Evolutionary conservation across 1,140 invertebrate genomes (phyloP).

Genomic region (Amphibalanus amphitrite): DNA sequence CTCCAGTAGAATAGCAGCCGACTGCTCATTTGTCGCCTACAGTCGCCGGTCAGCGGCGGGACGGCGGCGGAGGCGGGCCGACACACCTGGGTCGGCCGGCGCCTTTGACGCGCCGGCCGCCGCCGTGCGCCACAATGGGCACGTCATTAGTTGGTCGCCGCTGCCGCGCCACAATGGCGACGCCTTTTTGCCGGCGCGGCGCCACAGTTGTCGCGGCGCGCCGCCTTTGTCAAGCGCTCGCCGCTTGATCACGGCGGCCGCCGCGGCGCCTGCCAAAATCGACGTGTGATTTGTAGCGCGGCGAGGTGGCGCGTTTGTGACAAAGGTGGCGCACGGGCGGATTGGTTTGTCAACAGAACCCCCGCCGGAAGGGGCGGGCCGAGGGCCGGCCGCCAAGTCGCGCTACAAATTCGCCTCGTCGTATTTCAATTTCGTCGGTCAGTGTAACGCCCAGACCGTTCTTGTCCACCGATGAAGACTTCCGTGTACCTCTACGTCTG

Average conservation of each 20-base stretch:
- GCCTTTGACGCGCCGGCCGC: neutral
- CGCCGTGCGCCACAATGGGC: neutral
- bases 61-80: too few relatives aligned
- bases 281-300: neutral
- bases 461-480: neutral
- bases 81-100: neutral
- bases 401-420: too few relatives aligned
- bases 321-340: neutral
- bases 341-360: neutral
- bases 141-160: neutral
- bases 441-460: neutral
- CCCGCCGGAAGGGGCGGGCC: neutral
- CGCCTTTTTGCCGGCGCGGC: neutral
- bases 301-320: neutral
- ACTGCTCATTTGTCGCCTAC: too few relatives aligned
- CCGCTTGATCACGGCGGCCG: neutral
- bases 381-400: too few relatives aligned
- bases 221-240: neutral
- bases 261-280: neutral
- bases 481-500: neutral
- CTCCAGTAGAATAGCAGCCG: too few relatives aligned
- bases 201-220: neutral
- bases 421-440: neutral
- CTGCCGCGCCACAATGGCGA: neutral
- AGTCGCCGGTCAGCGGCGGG: too few relatives aligned